Evolutionary conservation across 2,888 invertebrate species (phyloP), one percentile per base, ranked within the genome.

Genomic region (Chrysopilus asiliformis): DNA sequence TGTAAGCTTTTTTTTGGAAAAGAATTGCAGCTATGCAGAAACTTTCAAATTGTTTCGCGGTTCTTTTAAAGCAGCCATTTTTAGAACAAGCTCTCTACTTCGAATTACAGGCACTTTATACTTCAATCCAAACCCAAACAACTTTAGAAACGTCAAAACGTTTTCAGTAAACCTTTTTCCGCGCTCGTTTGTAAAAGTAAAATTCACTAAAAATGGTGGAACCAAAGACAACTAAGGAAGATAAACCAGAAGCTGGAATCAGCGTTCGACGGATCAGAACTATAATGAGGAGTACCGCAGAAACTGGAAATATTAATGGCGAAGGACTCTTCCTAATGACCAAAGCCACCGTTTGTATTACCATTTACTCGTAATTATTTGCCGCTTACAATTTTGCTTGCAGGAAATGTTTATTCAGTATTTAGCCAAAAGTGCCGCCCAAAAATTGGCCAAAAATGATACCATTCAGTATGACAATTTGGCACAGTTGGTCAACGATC

Each of bases 281-380:
- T n/a, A 60, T 60, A 22, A 60, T 60, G 58, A 59, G 58, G 42
- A 60, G 59, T 42, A 58, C 60, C 0, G 46, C 56, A 39, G 56
- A 59, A 37, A 58, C 59, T 1, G 60, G 58, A 1, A 49, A 51
- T 16, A 56, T 60, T 3, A 50, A 48, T 9, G 53, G 51, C 36
- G 60, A 60, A 39, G 59, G 55, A 1, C 45, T 60, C 1, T 53
- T 53, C 19, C 41, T 42, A 7, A 39, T 44, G 28, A 39, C 44
- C 10, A 44, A 41, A 39, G 42, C 44, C 4, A 40, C 42, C 3
- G 44, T 43, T 34, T 9, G 30, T 26, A 18, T 26, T 25, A 2
- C 14, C 18, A 12, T 14, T 32, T 20, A 20, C 12, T 9, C 5
- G 13, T 4, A 25, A 34, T 18, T 28, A 2, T 29, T 29, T 29